Evolutionary conservation across 2,113 vertebrate genomes (phyloP).

Genomic region (pig (Sus scrofa)): T2T-Sscrofa CM000813.6:129230001-129230500

Average conservation of each 20-base stretch:
- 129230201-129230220: no score
- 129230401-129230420: neutral
- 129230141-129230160: no score
- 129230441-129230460: neutral
- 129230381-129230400: neutral
- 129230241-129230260: no score
- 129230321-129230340: neutral
- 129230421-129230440: neutral
- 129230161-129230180: no score
- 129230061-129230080: no score
- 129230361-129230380: neutral
- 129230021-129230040: neutral
- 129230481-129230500: neutral
- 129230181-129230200: no score
- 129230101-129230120: no score
- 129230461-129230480: neutral
- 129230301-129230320: neutral
- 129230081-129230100: no score
- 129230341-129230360: neutral
- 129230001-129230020: neutral
- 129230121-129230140: no score
- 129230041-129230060: no score
- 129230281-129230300: neutral
- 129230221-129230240: no score
- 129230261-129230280: no score